phyloP scores from a whole-genome alignment of 2,888 invertebrate species.

The Polymixis flavicincta region DNA sequence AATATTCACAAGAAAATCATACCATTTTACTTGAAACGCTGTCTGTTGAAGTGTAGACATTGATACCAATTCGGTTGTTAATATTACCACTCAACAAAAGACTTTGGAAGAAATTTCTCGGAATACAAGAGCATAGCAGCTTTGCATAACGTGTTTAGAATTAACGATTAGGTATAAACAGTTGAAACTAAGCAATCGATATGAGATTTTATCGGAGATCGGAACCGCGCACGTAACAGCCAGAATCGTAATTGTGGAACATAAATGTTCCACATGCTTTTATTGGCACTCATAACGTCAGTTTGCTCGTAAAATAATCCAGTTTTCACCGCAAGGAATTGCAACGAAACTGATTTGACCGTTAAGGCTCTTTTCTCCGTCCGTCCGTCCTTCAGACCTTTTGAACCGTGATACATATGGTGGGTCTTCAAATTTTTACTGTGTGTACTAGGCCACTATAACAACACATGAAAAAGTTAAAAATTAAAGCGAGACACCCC shows the following conservation, averaged over 20 bases:
- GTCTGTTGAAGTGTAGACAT: neutral
- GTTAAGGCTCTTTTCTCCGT: neutral
- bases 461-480: no score
- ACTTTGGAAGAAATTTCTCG: conserved; percentile 13
- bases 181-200: conserved; percentile 35
- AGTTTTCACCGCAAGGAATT: neutral
- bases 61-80: neutral
- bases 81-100: neutral
- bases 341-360: neutral
- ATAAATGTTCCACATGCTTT: conserved; percentile 29
- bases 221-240: conserved; percentile 33
- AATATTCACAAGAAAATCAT: neutral
- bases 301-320: conserved; percentile 32
- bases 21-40: neutral
- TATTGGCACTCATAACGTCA: conserved; percentile 17
- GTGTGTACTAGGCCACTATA: no score
- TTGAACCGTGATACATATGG: no score
- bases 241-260: conserved; percentile 19
- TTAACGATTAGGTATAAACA: conserved; percentile 15
- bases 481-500: no score
- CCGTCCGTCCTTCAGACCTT: no score
- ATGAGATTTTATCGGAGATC: conserved; percentile 44
- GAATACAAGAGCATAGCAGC: neutral
- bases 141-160: conserved; percentile 16
- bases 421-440: no score